These are phyloP conservation scores for Prionace glauca DNA, from an alignment of 2,797 vertebrate genomes.

Conservation along the genomic window DNA sequence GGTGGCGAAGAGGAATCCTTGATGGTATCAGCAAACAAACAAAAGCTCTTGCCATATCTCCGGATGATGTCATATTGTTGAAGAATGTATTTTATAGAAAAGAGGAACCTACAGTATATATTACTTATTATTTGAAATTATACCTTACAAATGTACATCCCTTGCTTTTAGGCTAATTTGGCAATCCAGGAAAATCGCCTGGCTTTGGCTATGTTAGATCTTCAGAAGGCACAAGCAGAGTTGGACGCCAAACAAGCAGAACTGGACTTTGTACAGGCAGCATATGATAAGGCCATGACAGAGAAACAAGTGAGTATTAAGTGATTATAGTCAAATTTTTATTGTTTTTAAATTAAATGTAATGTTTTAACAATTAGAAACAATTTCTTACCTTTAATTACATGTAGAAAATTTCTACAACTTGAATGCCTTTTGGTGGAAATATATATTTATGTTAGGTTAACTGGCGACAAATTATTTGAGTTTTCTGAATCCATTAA, in stretches of 20 bases:
- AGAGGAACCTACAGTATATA: background rate
- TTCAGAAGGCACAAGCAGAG: conserved; percentile 82
- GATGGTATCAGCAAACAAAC: background rate
- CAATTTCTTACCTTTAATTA: background rate
- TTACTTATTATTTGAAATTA: background rate
- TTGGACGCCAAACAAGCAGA: conserved; percentile 82
- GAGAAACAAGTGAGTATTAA: conserved; percentile 78
- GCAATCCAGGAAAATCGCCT: conserved; percentile 80
- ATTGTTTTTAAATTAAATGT: background rate
- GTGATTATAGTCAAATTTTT: background rate
- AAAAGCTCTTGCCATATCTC: background rate
- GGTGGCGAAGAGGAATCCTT: background rate
- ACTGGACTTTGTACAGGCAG: conserved; percentile 76
- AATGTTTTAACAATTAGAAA: background rate
- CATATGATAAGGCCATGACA: conserved; percentile 80
- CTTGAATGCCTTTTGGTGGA: background rate
- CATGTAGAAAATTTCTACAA: background rate
- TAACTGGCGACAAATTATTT: background rate
- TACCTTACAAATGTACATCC: background rate
- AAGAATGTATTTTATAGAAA: background rate
- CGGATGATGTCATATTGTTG: background rate
- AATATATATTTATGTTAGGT: background rate
- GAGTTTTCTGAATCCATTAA: background rate
- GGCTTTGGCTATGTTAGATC: conserved; percentile 71
- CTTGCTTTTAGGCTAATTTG: conserved; percentile 72